Evolutionary conservation across 1,140 invertebrate species (phyloP).

Genomic region (Zaprionus gabonicus): DNA sequence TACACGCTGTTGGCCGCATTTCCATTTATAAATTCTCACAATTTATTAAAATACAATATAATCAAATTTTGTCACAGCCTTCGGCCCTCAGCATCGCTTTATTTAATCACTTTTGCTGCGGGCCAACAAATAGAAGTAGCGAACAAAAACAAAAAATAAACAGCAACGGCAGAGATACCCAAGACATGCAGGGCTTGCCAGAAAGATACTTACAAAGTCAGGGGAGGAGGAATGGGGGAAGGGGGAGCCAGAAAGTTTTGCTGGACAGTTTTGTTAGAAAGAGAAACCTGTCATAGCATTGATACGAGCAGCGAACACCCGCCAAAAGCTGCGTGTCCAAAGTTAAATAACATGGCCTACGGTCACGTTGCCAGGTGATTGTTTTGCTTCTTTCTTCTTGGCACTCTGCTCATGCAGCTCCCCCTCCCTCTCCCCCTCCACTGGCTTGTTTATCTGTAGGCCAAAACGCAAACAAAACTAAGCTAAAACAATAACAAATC

Average conservation of each 20-base stretch:
- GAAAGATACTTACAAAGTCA: slow-evolving; percentile 12
- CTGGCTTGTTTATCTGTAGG: slow-evolving; percentile 71
- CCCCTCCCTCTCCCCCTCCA: neutral
- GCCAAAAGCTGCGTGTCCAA: slow-evolving; percentile 68
- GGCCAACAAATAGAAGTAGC: slow-evolving; percentile 39
- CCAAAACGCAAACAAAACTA: slow-evolving; percentile 72
- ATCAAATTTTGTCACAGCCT: slow-evolving; percentile 57
- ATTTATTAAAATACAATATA: slow-evolving; percentile 63
- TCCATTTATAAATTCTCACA: slow-evolving; percentile 73
- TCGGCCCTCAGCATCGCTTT: slow-evolving; percentile 43
- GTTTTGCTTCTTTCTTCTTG: slow-evolving; percentile 37
- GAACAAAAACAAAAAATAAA: slow-evolving; percentile 1
- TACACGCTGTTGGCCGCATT: slow-evolving; percentile 43
- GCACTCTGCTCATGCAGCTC: neutral
- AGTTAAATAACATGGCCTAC: slow-evolving; percentile 73
- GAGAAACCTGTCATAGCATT: slow-evolving; percentile 52
- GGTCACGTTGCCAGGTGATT: slow-evolving; percentile 61
- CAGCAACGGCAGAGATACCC: neutral
- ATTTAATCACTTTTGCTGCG: slow-evolving; percentile 75
- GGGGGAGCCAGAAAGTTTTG: slow-evolving; percentile 25
- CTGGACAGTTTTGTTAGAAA: slow-evolving; percentile 9
- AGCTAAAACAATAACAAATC: slow-evolving; percentile 70
- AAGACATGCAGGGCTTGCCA: neutral
- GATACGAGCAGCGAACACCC: slow-evolving; percentile 51
- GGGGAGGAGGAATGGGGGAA: too few relatives aligned